Conservation (phyloP, 2,113 vertebrate genomes). For the Dolichotis patagonum region DNA sequence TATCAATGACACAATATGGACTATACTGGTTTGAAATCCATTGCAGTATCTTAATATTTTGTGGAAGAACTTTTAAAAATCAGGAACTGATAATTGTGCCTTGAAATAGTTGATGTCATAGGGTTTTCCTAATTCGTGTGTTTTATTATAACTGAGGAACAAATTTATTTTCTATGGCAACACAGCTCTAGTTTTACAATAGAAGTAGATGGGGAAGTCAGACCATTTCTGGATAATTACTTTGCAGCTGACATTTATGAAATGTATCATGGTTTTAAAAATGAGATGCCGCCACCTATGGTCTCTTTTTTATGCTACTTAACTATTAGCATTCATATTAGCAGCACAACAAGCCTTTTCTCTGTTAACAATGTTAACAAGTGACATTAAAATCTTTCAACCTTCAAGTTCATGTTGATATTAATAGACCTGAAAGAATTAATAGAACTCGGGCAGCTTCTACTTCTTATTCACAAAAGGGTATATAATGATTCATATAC, state of each 20-base stretch:
- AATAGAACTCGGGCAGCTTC: conserved; percentile 10
- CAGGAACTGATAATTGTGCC: conserved; percentile 12
- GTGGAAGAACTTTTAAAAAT: neutral
- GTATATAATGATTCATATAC: neutral
- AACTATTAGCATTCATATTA: conserved; percentile 53
- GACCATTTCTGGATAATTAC: conserved; percentile 63
- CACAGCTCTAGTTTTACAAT: conserved; percentile 39
- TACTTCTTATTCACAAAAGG: conserved; percentile 12
- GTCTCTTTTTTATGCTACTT: neutral
- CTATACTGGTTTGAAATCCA: neutral
- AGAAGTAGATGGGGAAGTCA: conserved; percentile 57
- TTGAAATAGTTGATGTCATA: conserved; percentile 46
- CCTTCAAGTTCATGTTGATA: conserved; percentile 44
- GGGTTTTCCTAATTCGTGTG: conserved; percentile 34
- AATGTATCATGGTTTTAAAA: conserved; percentile 28
- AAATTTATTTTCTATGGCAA: conserved; percentile 58
- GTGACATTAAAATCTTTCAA: conserved; percentile 51
- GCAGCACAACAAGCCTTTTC: neutral
- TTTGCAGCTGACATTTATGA: conserved; percentile 36
- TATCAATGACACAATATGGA: neutral
- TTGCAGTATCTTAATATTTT: neutral
- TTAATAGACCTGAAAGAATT: conserved; percentile 55
- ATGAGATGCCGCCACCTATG: neutral
- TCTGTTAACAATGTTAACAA: conserved; percentile 35
- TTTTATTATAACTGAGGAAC: conserved; percentile 36